Evolutionary conservation across 2,113 vertebrate genomes (phyloP).

Genomic region (Gymnogyps californianus): DNA sequence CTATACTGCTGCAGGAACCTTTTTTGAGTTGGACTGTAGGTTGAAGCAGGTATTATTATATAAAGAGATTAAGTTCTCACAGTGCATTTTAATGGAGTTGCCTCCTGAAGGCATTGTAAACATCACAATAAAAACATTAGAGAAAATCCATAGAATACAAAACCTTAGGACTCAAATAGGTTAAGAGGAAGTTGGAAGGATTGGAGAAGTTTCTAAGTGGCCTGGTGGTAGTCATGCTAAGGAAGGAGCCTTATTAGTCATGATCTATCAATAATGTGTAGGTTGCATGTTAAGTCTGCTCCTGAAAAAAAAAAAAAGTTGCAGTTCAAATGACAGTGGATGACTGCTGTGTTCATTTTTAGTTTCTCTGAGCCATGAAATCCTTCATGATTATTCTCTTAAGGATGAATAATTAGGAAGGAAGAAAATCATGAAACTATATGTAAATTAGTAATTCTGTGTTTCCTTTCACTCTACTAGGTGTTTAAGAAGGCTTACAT

Average conservation of each 20-base stretch:
- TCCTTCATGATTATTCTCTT: not conserved
- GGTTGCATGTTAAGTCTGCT: not conserved
- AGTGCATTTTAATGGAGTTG: not conserved
- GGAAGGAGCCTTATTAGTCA: not conserved
- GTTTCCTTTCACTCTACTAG: conserved; percentile 62
- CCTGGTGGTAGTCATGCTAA: not conserved
- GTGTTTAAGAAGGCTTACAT: conserved; percentile 96
- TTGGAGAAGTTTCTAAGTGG: not conserved
- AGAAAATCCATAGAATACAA: not conserved
- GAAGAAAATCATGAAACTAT: not conserved
- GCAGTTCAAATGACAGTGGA: not conserved
- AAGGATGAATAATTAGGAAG: not conserved
- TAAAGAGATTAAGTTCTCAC: not conserved
- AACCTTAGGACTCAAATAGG: not conserved
- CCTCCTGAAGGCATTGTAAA: not conserved
- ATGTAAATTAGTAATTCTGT: not conserved
- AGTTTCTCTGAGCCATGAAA: not conserved
- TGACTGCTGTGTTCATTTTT: not conserved
- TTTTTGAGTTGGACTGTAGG: not conserved
- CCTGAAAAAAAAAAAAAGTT: not conserved
- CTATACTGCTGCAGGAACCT: not conserved
- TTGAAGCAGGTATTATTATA: not conserved
- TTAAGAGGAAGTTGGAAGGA: not conserved
- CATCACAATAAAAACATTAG: not conserved
- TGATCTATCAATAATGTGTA: not conserved